Evolutionary conservation across 2,888 invertebrate species (phyloP).

Genomic region (Anthrax anthrax): DNA sequence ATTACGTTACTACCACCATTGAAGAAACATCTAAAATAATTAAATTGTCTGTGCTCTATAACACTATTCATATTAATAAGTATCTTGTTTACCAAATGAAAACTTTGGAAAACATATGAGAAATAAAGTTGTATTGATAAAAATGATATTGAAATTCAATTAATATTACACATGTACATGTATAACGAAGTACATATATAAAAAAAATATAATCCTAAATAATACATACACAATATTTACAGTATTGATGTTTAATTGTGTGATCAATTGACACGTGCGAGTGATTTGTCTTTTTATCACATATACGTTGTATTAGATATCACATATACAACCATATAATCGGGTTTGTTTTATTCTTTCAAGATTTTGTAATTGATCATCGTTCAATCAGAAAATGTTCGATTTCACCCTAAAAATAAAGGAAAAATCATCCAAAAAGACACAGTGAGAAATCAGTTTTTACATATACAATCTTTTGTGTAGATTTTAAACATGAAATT

Average conservation of each 20-base stretch:
- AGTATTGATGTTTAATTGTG: not conserved
- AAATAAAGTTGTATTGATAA: too few species aligned
- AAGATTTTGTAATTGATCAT: not conserved
- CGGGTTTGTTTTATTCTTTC: not conserved
- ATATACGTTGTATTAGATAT: too few species aligned
- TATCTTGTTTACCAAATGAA: too few species aligned
- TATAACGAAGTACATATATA: not conserved
- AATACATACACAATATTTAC: not conserved
- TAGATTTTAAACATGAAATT: not conserved
- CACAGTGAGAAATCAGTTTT: too few species aligned
- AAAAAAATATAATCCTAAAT: not conserved
- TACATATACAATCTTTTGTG: too few species aligned
- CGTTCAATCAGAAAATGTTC: conserved; percentile 4
- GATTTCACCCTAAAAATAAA: conserved; percentile 5
- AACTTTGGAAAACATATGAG: too few species aligned
- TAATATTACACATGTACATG: not conserved
- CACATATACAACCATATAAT: not conserved
- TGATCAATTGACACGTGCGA: conserved; percentile 3
- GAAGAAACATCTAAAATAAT: too few species aligned
- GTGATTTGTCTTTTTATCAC: not conserved
- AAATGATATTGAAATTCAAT: not conserved
- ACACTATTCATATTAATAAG: too few species aligned
- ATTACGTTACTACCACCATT: too few species aligned
- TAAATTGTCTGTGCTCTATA: too few species aligned
- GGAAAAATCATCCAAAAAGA: too few species aligned